Conservation (phyloP, 2,797 vertebrate species). For the Chelonia mydas region DNA sequence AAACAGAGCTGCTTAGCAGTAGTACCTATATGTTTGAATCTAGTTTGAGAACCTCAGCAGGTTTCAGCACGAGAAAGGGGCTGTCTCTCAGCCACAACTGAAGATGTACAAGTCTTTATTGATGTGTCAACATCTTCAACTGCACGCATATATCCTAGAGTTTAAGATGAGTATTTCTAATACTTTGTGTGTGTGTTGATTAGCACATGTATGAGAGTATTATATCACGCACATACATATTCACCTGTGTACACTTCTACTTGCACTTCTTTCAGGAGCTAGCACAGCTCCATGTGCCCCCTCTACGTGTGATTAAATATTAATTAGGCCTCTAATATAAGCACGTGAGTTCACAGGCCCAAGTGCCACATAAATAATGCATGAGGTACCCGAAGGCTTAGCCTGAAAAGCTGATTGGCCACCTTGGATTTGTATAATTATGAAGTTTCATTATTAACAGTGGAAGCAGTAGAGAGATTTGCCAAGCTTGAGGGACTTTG, state of each 20-base stretch:
- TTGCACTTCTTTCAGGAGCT: slow-evolving; percentile 68
- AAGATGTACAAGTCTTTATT: background rate
- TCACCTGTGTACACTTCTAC: slow-evolving; percentile 61
- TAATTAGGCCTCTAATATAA: slow-evolving; percentile 88
- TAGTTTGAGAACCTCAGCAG: background rate
- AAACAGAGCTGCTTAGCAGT: background rate
- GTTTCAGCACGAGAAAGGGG: slow-evolving; percentile 22
- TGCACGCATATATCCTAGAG: background rate
- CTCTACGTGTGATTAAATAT: slow-evolving; percentile 86
- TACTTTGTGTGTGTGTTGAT: background rate
- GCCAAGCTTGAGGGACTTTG: slow-evolving; percentile 88
- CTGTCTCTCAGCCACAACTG: background rate
- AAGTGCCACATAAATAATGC: slow-evolving; percentile 84
- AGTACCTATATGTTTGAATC: background rate
- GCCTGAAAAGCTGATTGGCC: slow-evolving; percentile 86
- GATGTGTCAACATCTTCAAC: background rate
- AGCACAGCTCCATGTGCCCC: slow-evolving; percentile 76
- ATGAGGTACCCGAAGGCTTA: slow-evolving; percentile 87
- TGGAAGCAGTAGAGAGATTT: slow-evolving; percentile 84
- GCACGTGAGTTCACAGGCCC: slow-evolving; percentile 84
- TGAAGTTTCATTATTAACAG: slow-evolving; percentile 90
- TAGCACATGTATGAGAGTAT: background rate
- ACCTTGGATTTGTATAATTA: slow-evolving; percentile 89
- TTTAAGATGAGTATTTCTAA: background rate
- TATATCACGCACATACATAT: background rate